These are phyloP conservation scores for Pavo muticus DNA, from an alignment of 2,113 vertebrate genomes.

Conservation along the genomic window DNA sequence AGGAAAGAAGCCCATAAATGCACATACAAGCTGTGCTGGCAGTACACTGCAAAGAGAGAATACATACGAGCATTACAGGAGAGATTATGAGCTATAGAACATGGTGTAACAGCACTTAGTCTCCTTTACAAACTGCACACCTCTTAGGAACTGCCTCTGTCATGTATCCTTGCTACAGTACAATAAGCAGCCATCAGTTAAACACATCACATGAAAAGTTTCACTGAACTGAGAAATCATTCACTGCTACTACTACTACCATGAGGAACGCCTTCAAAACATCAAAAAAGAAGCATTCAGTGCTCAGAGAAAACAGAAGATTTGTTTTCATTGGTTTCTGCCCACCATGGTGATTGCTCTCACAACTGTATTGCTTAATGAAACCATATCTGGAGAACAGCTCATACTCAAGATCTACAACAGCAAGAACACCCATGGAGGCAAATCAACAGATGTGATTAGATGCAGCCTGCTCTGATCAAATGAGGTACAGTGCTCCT, in stretches of 20 bases:
- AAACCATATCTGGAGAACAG: background rate
- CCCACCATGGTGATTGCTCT: background rate
- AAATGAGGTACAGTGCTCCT: background rate
- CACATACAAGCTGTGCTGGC: slow-evolving; percentile 96
- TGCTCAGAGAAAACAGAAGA: background rate
- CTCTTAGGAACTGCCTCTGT: background rate
- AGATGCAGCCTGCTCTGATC: background rate
- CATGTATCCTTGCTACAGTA: background rate
- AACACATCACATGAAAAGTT: background rate
- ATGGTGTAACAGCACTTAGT: background rate
- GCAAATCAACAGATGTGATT: background rate
- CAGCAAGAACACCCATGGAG: background rate
- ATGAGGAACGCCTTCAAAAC: background rate
- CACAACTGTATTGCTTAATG: background rate
- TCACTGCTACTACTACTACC: background rate
- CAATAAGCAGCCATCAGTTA: background rate
- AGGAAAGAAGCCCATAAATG: slow-evolving; percentile 93
- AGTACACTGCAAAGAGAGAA: slow-evolving; percentile 84
- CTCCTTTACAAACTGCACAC: background rate
- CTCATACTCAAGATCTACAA: background rate
- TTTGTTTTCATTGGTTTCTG: background rate
- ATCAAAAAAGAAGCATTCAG: background rate
- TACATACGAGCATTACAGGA: background rate
- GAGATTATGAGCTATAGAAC: background rate
- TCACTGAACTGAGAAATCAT: background rate